Evolutionary conservation across 1,140 invertebrate genomes (phyloP).

Genomic region (Apis cerana): DNA sequence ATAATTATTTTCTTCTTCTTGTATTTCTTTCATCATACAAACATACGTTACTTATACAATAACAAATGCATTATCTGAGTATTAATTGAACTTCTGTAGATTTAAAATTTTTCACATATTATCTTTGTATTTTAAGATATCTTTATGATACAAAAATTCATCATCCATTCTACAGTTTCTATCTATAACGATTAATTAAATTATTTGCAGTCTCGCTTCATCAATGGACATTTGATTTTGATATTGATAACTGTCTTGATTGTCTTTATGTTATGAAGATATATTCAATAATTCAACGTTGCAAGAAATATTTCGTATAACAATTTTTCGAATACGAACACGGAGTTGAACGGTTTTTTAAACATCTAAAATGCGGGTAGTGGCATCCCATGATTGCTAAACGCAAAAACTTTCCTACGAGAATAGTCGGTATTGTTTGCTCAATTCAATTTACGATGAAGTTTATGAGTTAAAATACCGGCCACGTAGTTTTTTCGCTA

Average conservation of each 20-base stretch:
- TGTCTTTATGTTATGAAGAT: neutral
- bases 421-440: neutral
- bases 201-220: neutral
- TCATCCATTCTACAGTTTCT: neutral
- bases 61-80: neutral
- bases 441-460: constrained; percentile 21
- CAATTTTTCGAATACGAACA: neutral
- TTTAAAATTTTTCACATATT: neutral
- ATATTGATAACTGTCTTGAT: neutral
- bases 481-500: constrained; percentile 26
- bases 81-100: neutral
- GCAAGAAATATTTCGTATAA: too few species aligned
- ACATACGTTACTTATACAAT: neutral
- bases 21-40: neutral
- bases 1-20: neutral
- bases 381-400: neutral
- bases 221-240: neutral
- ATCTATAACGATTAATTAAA: neutral
- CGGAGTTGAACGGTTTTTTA: neutral
- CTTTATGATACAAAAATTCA: neutral
- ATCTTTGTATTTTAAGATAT: neutral
- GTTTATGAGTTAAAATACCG: constrained; percentile 16
- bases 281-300: neutral
- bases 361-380: neutral
- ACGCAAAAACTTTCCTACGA: too few species aligned